Conservation (phyloP, 2,797 vertebrate genomes). For the Hypotaenidia philippensis region DNA sequence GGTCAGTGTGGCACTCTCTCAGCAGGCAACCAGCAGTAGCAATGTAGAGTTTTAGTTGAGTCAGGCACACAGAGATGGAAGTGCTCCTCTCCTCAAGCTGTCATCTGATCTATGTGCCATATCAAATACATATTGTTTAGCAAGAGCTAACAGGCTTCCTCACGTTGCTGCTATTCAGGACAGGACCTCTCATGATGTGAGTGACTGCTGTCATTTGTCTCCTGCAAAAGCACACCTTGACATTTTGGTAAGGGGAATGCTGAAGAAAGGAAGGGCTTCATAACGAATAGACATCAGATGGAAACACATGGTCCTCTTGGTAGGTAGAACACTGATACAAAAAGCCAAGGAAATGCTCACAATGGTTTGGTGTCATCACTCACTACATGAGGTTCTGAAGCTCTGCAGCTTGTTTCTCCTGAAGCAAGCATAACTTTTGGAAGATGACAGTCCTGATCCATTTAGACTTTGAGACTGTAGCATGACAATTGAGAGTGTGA, state of each 20-base stretch:
- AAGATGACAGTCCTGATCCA: not conserved
- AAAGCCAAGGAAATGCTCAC: not conserved
- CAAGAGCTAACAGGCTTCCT: not conserved
- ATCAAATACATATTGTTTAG: not conserved
- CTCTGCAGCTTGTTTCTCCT: not conserved
- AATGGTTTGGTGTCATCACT: not conserved
- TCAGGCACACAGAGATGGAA: not conserved
- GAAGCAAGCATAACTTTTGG: not conserved
- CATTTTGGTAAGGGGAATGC: not conserved
- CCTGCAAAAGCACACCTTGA: not conserved
- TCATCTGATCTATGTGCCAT: not conserved
- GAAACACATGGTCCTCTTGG: not conserved
- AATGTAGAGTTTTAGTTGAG: not conserved
- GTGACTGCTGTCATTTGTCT: not conserved
- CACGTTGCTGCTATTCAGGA: not conserved
- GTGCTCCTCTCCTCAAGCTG: not conserved
- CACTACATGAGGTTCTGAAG: not conserved
- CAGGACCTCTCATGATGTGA: not conserved
- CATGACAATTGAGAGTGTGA: not conserved
- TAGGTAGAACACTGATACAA: not conserved
- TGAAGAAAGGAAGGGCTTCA: not conserved
- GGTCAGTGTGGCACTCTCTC: not conserved
- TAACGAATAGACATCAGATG: not conserved
- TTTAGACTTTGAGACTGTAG: not conserved
- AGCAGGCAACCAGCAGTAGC: not conserved